Conservation (phyloP, 2,888 invertebrate species). For the Drosophila aldrichi region DNA sequence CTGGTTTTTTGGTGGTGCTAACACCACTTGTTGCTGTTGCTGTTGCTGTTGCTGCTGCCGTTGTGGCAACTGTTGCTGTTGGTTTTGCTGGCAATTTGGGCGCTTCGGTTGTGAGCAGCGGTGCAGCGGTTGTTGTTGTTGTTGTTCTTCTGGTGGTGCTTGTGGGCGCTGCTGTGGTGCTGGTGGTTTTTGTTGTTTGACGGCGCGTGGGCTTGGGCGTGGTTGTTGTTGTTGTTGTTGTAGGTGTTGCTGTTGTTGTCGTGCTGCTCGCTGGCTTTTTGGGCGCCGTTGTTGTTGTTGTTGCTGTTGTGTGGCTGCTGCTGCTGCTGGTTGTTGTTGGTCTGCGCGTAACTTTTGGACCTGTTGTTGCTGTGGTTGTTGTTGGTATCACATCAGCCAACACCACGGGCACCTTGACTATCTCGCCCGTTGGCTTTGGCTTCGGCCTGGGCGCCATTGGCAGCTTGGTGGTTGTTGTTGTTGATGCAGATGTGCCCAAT, state of each 20-base stretch:
- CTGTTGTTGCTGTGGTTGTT: constrained; percentile 29
- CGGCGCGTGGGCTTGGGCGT: constrained; percentile 15
- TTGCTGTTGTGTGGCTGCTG: constrained; percentile 41
- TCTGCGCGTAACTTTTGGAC: constrained; percentile 40
- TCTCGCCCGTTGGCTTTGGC: constrained; percentile 83
- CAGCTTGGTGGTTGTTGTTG: constrained; percentile 43
- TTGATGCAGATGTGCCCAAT: constrained; percentile 24
- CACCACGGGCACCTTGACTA: constrained; percentile 81
- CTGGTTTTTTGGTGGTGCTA: constrained; percentile 80
- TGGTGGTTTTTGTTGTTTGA: constrained; percentile 31
- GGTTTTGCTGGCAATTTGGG: constrained; percentile 45
- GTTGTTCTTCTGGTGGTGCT: constrained; percentile 37
- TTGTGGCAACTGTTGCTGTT: constrained; percentile 51
- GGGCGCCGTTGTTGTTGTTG: constrained; percentile 52
- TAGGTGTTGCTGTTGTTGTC: constrained; percentile 29
- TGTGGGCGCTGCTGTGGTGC: constrained; percentile 47
- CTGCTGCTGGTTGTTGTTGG: constrained; percentile 42
- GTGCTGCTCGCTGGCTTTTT: constrained; percentile 43
- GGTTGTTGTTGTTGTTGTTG: constrained; percentile 32
- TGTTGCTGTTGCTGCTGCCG: too few relatives aligned
- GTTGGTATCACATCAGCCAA: constrained; percentile 49
- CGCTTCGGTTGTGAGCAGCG: constrained; percentile 42
- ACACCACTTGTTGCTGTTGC: constrained; percentile 54
- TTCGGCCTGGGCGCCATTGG: constrained; percentile 82
- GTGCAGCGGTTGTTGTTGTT: constrained; percentile 18